These are phyloP conservation scores for Thinocorus orbignyianus DNA, from an alignment of 2,113 vertebrate genomes.

Conservation along the genomic window DNA sequence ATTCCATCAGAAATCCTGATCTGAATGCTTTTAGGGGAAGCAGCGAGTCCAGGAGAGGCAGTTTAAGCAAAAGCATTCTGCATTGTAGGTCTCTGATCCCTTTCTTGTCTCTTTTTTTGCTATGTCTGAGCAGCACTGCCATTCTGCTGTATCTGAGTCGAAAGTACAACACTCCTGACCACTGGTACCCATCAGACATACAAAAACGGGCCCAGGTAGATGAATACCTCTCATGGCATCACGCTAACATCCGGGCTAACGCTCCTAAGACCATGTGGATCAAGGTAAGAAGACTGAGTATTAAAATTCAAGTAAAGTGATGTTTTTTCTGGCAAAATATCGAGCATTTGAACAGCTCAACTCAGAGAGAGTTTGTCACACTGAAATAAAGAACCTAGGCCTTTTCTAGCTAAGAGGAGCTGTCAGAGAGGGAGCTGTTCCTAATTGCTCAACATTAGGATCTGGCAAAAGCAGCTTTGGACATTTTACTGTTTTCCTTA, in stretches of 20 bases:
- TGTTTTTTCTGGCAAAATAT: neutral
- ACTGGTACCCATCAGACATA: conserved; percentile 85
- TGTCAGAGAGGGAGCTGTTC: neutral
- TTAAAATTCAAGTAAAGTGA: neutral
- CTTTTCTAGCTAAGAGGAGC: neutral
- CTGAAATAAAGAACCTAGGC: neutral
- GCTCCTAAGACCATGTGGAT: conserved; percentile 79
- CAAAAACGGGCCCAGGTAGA: conserved; percentile 74
- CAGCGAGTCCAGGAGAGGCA: neutral
- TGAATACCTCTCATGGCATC: conserved; percentile 86
- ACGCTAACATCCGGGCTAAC: conserved; percentile 64
- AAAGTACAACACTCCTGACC: conserved; percentile 79
- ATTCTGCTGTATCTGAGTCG: conserved; percentile 79
- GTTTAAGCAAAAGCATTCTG: neutral
- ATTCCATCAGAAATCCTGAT: neutral
- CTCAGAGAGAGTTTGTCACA: neutral
- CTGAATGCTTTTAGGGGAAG: neutral
- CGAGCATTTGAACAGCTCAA: neutral
- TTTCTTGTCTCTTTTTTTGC: neutral
- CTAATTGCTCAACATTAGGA: neutral
- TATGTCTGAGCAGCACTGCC: conserved; percentile 63
- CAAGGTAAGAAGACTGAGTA: conserved; percentile 39
- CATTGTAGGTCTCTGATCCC: neutral
- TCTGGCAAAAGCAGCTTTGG: neutral
- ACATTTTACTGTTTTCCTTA: neutral